A percentile compares a stretch with the other conserved stretches of the same genome.
Conservation (phyloP, 2,797 vertebrate genomes). For the Pangasius sanitwongsei region DNA sequence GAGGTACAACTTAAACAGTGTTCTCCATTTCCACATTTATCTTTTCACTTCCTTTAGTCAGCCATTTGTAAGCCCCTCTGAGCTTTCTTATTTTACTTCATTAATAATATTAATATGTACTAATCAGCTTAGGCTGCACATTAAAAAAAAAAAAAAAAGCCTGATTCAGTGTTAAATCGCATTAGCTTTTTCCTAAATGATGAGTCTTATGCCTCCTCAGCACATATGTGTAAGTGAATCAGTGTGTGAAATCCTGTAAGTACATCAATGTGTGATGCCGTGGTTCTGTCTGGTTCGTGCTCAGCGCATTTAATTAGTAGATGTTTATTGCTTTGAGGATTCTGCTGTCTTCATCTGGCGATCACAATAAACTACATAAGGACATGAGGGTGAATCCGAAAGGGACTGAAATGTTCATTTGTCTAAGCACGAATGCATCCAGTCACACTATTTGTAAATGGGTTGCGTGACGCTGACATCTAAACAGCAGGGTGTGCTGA, state of each 20-base stretch:
- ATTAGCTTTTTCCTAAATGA: not conserved
- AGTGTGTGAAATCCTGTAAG: not conserved
- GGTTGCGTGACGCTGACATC: not conserved
- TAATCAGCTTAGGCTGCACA: conserved; percentile 6
- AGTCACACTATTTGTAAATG: not conserved
- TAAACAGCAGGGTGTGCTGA: not conserved
- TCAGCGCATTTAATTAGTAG: not conserved
- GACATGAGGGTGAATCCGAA: not conserved
- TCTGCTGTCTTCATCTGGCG: not conserved
- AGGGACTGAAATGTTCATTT: not conserved
- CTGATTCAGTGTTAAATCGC: not conserved
- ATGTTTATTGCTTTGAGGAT: not conserved
- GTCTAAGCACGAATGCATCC: not conserved
- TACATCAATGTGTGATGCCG: not conserved
- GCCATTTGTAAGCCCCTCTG: not conserved
- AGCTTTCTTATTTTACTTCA: not conserved
- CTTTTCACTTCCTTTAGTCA: not conserved
- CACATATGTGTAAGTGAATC: not conserved
- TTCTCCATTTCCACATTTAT: not conserved
- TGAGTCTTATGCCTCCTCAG: not conserved
- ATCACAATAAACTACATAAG: not conserved
- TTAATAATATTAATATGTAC: conserved; percentile 4
- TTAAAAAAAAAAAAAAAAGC: not conserved
- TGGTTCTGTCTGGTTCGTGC: not conserved
- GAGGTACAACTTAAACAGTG: not conserved